Base-by-base conservation (phyloP, 2,888 invertebrate species). In the Hetaerina titia region DNA sequence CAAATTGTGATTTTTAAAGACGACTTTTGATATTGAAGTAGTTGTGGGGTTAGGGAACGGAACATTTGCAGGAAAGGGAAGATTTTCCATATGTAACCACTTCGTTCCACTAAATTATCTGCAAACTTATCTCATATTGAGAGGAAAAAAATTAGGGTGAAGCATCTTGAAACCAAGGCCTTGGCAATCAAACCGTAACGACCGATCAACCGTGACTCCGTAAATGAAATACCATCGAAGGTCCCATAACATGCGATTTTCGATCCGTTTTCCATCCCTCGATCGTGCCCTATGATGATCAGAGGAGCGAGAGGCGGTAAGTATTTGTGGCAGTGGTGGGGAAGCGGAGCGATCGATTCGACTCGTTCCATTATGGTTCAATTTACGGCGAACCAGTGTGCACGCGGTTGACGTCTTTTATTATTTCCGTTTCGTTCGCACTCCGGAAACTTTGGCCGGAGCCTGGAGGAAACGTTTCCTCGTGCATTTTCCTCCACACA, bases 221-320 rank as follows among this genome's bases (percentile, higher is more conserved):
- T 69, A 74, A 74, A 92, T 92, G 92, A 74, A 69, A 92, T 92
- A 92, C 92, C 92, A 74, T 22, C 69, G 57, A 92, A 92, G 92
- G 74, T 69, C 92, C 56, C 57, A 64, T 92, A 92, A 92, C 69
- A 64, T 64, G 90, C 45, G 92, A 69, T 92, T 60, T 69, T 56
- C 92, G 90, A 69, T 90, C 11, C 15, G 45, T 45, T 90, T 60
- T 74, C 69, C 69, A 69, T 63, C n/a, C 13, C 90, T 60, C 45
- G 63, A 64, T 69, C 69, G 13, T 7, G 25, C 11, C 64, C 8
- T 63, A 45, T n/a, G 74, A 13, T 25, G 90, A 31, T 2, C 5
- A 45, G 11, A 22, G 64, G 64, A 15, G 45, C 64, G 25, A 11
- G 69, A n/a, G 31, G 31, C 22, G 8, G 22, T 7, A n/a, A n/a